phyloP scores from a whole-genome alignment of 23 tunicate species.

The Clavelina lepadiformis region DNA sequence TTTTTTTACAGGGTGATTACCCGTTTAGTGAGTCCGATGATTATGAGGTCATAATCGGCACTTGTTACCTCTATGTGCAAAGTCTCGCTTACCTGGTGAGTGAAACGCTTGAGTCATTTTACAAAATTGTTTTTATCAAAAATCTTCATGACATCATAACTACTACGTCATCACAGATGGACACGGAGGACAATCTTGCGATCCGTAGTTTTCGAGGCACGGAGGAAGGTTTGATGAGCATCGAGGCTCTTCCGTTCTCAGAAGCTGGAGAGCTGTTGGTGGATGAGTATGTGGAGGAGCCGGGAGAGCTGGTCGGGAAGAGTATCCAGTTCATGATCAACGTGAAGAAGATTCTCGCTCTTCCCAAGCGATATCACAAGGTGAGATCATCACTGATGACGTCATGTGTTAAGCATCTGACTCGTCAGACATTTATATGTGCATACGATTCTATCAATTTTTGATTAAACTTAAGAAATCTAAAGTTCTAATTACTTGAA shows the following conservation, averaged over 20 bases:
- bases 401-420: background rate
- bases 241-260: slow-evolving; percentile 33
- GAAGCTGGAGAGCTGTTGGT: slow-evolving; percentile 25
- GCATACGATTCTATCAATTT: background rate
- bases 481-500: too few species aligned
- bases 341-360: slow-evolving; percentile 53
- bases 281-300: slow-evolving; percentile 64
- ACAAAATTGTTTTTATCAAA: background rate
- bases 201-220: slow-evolving; percentile 38
- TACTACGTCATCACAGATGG: slow-evolving; percentile 24
- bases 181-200: slow-evolving; percentile 49
- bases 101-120: background rate
- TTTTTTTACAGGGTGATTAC: slow-evolving; percentile 2
- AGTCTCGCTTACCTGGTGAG: slow-evolving; percentile 65
- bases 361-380: slow-evolving; percentile 40
- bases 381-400: slow-evolving; percentile 29
- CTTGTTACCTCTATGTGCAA: slow-evolving; percentile 55
- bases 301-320: slow-evolving; percentile 40
- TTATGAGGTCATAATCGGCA: slow-evolving; percentile 43
- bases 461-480: background rate
- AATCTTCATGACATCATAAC: background rate
- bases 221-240: slow-evolving; percentile 28
- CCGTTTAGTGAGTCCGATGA: slow-evolving; percentile 52
- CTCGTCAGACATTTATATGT: too few species aligned
- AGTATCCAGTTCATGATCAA: slow-evolving; percentile 38